Conservation (phyloP, 2,888 invertebrate genomes). For the Drosophila anomalipes region DNA sequence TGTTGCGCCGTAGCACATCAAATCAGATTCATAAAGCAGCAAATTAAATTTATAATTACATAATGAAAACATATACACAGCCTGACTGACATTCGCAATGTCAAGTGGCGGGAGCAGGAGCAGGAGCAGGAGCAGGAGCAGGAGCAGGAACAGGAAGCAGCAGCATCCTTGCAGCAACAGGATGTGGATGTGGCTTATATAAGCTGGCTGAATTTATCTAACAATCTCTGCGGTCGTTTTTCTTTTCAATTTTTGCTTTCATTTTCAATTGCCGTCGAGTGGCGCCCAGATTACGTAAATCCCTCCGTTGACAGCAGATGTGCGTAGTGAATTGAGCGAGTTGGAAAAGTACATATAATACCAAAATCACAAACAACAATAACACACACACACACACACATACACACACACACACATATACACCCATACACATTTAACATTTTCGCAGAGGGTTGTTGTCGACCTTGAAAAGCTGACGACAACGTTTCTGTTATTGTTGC, state of each 20-base stretch:
- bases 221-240: constrained; percentile 4
- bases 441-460: constrained; percentile 46
- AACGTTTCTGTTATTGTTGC: constrained; percentile 21
- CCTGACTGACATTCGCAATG: constrained; percentile 54
- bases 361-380: constrained; percentile 47
- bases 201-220: constrained; percentile 23
- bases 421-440: constrained; percentile 3
- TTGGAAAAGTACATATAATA: constrained; percentile 31
- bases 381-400: constrained; percentile 14
- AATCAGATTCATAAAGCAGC: constrained; percentile 13
- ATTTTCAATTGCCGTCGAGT: constrained; percentile 53
- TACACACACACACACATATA: constrained; percentile 1
- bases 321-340: constrained; percentile 30
- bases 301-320: constrained; percentile 48
- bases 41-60: constrained; percentile 29
- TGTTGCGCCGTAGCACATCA: constrained; percentile 8
- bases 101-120: constrained; percentile 25
- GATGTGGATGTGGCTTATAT: constrained; percentile 47
- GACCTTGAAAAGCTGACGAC: constrained; percentile 69
- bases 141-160: not conserved
- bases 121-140: not conserved
- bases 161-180: constrained; percentile 13
- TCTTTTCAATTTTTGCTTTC: constrained; percentile 37
- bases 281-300: constrained; percentile 70
- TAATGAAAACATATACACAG: constrained; percentile 10